Base-by-base conservation (phyloP, 1,140 invertebrate species). In the Grapholita molesta region DNA sequence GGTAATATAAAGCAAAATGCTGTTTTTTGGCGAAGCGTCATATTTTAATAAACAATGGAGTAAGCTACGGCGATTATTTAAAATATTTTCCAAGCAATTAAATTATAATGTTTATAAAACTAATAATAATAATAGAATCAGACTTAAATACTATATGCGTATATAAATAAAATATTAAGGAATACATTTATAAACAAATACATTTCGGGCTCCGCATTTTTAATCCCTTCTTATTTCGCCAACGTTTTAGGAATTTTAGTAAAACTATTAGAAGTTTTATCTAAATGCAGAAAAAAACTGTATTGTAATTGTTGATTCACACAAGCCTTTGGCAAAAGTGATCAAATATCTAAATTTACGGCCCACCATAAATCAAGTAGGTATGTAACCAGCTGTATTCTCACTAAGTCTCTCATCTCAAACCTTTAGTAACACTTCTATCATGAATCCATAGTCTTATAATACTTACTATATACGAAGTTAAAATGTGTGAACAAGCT, bases 401-500 rank as follows among this genome's bases (percentile, higher is more conserved):
- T 84, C 83, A 84, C 80, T 83, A 73, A 79, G 67, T 76, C 72
- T 76, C 76, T 28, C 75, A 75, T 73, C 82, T 82, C 77, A 72
- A 78, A 81, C 84, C 79, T 67, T 80, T 79, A 76, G 73, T 75
- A 75, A 78, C 48, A 73, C 75, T 77, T 72, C 77, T 79, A 80
- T 77, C 70, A 72, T 79, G 82, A 80, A 65, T 55, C 38, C n/a
- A 42, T 76, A 82, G 67, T 78, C 80, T 85, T 90, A 88, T 68
- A 83, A 75, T 88, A 87, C 79, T 86, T 83, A 80, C 84, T 87
- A 86, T 83, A 86, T 90, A 91, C 85, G 85, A 90, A 90, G 86
- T 89, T 90, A 91, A 90, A 91, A 91, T 86, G 86, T 90, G 88
- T 91, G 89, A 91, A 91, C 86, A 91, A 91, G 89, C 89, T 79